phyloP scores from a whole-genome alignment of 2,888 invertebrate species.

The Polyommatus icarus region DNA sequence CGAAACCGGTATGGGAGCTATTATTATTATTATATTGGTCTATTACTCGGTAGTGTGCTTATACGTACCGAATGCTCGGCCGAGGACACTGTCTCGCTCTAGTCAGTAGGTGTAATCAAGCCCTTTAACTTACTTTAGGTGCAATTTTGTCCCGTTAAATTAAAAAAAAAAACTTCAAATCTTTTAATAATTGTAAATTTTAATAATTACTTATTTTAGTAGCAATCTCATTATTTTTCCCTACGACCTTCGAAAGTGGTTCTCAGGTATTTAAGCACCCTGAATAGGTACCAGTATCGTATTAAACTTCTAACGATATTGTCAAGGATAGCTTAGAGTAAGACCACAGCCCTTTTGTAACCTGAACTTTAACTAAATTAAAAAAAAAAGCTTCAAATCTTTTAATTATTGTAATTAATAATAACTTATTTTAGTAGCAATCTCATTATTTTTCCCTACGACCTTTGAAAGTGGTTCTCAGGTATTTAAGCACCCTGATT shows the following conservation, averaged over 20 bases:
- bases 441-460: not conserved
- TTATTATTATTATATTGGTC: too few relatives aligned
- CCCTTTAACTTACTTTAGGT: not conserved
- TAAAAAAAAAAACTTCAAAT: not conserved
- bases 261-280: not conserved
- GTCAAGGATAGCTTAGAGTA: too few relatives aligned
- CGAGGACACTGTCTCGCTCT: too few relatives aligned
- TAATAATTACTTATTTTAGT: not conserved
- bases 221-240: not conserved
- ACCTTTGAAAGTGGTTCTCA: not conserved
- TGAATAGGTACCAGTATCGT: not conserved
- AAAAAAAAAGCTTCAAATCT: not conserved
- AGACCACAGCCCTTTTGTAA: too few relatives aligned
- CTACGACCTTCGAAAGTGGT: not conserved
- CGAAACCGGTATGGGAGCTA: too few relatives aligned
- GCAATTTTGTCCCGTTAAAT: not conserved
- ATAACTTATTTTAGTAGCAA: not conserved
- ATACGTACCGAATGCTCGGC: too few relatives aligned
- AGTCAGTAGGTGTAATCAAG: too few relatives aligned
- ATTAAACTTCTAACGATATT: too few relatives aligned
- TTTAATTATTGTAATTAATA: not conserved
- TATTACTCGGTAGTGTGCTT: too few relatives aligned
- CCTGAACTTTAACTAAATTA: too few relatives aligned
- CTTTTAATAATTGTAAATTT: not conserved
- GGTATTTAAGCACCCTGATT: not conserved